Conservation (phyloP, 37 sponge, comb jelly and placozoan genomes). For the Axinella damicornis region DNA sequence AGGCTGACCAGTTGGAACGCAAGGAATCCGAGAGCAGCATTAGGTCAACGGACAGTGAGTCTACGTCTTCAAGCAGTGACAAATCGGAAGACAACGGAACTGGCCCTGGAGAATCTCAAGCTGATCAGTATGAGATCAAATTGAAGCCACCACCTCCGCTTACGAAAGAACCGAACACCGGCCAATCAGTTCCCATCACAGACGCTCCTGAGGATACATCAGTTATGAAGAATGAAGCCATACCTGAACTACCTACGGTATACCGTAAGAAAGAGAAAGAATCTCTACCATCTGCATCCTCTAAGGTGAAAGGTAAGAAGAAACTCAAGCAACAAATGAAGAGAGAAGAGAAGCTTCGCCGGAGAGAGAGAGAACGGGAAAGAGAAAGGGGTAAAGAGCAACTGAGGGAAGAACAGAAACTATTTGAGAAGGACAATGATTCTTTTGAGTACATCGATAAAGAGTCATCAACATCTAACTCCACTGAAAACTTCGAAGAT, state of each 20-base stretch:
- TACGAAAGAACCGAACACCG: conserved; percentile 67
- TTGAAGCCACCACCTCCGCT: conserved; percentile 21
- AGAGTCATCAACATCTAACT: conserved; percentile 29
- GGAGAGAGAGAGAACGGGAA: conserved; percentile 53
- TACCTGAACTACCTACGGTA: background rate
- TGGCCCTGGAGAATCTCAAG: background rate
- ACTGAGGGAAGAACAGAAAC: background rate
- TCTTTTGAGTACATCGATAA: conserved; percentile 11
- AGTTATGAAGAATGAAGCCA: background rate
- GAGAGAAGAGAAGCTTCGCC: conserved; percentile 60
- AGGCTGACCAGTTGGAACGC: conserved; percentile 19
- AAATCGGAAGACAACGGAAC: conserved; percentile 38
- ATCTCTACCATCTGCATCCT: background rate
- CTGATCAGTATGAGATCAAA: conserved; percentile 5
- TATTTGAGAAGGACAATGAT: background rate
- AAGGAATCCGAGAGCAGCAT: conserved; percentile 68
- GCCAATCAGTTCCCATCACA: conserved; percentile 53
- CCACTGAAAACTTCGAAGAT: conserved; percentile 31
- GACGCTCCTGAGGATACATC: background rate
- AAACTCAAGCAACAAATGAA: conserved; percentile 54
- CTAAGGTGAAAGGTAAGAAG: conserved; percentile 4
- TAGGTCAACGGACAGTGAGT: conserved; percentile 44
- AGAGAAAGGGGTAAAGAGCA: background rate
- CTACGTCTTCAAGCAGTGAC: conserved; percentile 7
- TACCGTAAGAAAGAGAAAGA: conserved; percentile 12